A percentile compares a stretch with the other conserved stretches of the same genome.
These are phyloP conservation scores for Cheilosia soror DNA, from an alignment of 2,888 invertebrate species.

Conservation along the genomic window DNA sequence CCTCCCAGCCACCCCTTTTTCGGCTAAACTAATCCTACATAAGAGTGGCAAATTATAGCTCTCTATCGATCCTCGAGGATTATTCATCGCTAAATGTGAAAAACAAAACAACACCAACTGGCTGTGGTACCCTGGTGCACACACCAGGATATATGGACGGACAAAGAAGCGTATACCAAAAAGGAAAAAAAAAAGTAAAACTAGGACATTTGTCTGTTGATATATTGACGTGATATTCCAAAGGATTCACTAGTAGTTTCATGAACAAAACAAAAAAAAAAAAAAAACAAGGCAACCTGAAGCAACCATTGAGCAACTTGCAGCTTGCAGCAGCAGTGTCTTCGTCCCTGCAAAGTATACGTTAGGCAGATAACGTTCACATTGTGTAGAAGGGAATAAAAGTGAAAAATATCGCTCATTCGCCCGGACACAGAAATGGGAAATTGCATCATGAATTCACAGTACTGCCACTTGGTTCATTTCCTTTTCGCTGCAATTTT, in stretches of 20 bases:
- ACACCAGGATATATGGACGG: constrained; percentile 11
- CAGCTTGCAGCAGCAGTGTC: neutral
- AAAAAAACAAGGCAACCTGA: constrained; percentile 6
- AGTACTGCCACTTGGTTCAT: constrained; percentile 77
- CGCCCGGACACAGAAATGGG: constrained; percentile 72
- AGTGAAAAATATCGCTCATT: constrained; percentile 73
- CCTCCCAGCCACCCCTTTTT: constrained; percentile 3
- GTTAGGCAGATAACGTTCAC: constrained; percentile 59
- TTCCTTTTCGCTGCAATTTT: constrained; percentile 76
- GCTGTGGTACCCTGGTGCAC: neutral
- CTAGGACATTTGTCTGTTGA: constrained; percentile 73
- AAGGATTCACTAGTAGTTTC: constrained; percentile 50
- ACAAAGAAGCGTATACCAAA: constrained; percentile 19
- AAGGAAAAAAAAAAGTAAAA: constrained; percentile 42
- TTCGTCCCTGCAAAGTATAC: constrained; percentile 45
- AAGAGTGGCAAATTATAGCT: constrained; percentile 71
- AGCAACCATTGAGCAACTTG: constrained; percentile 49
- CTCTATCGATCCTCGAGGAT: constrained; percentile 67
- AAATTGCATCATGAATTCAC: constrained; percentile 77
- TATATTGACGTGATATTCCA: constrained; percentile 72
- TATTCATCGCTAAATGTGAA: constrained; percentile 68
- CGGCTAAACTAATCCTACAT: constrained; percentile 66
- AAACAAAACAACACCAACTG: constrained; percentile 38
- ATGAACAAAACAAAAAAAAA: constrained; percentile 28
- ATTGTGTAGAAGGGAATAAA: constrained; percentile 53